phyloP scores from a whole-genome alignment of 2,797 vertebrate genomes.

The Agapornis canus region DNA sequence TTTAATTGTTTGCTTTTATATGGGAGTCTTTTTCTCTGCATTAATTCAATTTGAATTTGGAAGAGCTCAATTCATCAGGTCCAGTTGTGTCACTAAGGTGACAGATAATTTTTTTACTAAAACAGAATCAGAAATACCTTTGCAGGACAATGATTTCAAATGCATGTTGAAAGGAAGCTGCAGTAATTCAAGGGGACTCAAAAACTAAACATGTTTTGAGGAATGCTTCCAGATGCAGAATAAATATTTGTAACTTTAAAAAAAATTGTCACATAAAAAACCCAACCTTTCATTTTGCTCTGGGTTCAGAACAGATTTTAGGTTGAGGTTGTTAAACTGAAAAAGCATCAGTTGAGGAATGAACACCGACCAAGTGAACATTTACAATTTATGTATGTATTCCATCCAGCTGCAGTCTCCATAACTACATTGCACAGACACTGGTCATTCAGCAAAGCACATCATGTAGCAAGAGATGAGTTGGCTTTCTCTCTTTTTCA shows the following conservation, averaged over 20 bases:
- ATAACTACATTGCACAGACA: background rate
- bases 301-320: slow-evolving; percentile 19
- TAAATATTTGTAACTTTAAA: background rate
- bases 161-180: background rate
- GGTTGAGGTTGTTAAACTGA: background rate
- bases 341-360: background rate
- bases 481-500: background rate
- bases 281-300: background rate
- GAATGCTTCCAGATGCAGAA: background rate
- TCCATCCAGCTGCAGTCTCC: background rate
- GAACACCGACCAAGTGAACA: background rate
- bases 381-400: background rate
- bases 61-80: background rate
- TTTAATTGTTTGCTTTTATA: background rate
- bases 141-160: background rate
- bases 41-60: slow-evolving; percentile 16
- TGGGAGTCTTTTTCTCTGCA: background rate
- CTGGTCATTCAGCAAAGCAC: background rate
- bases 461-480: background rate
- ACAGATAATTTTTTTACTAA: background rate
- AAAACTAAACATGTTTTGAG: background rate
- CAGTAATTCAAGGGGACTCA: background rate
- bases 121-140: background rate
- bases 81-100: background rate
- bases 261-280: background rate